A percentile compares a stretch with the other conserved stretches of the same genome.
These are phyloP conservation scores for Notocelia uddmanniana DNA, from an alignment of 2,888 invertebrate genomes.

Conservation along the genomic window DNA sequence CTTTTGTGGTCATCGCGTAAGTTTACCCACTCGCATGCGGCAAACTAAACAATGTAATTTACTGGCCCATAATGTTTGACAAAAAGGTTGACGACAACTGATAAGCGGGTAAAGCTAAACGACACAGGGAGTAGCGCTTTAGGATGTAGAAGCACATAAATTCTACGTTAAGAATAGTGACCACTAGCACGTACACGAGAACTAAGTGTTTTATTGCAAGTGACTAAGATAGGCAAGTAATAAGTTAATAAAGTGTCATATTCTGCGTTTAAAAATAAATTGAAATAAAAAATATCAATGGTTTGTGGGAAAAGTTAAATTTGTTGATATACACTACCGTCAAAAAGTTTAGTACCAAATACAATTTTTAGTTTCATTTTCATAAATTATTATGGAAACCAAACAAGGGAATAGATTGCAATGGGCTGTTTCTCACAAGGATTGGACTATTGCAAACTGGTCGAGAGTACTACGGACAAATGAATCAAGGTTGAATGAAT, in stretches of 20 bases:
- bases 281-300: not conserved
- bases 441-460: too few relatives aligned
- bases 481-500: too few relatives aligned
- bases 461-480: too few relatives aligned
- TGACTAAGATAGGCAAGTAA: not conserved
- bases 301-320: not conserved
- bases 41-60: not conserved
- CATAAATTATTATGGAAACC: too few relatives aligned
- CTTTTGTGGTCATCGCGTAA: not conserved
- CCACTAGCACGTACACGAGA: not conserved
- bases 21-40: not conserved
- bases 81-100: slow-evolving; percentile 23
- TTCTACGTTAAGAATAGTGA: slow-evolving; percentile 5
- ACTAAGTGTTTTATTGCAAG: slow-evolving; percentile 5
- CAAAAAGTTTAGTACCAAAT: too few relatives aligned
- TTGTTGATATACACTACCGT: too few relatives aligned
- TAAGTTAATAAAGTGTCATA: not conserved
- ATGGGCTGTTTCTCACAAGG: too few relatives aligned
- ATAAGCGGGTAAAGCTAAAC: slow-evolving; percentile 40
- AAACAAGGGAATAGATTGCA: too few relatives aligned
- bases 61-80: not conserved
- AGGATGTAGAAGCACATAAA: slow-evolving; percentile 21
- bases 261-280: slow-evolving; percentile 1
- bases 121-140: slow-evolving; percentile 30
- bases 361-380: too few relatives aligned